Evolutionary conservation across 2,888 invertebrate genomes (phyloP), one percentile per base, ranked within the genome.

Genomic region (Tiliacea citrago): DNA sequence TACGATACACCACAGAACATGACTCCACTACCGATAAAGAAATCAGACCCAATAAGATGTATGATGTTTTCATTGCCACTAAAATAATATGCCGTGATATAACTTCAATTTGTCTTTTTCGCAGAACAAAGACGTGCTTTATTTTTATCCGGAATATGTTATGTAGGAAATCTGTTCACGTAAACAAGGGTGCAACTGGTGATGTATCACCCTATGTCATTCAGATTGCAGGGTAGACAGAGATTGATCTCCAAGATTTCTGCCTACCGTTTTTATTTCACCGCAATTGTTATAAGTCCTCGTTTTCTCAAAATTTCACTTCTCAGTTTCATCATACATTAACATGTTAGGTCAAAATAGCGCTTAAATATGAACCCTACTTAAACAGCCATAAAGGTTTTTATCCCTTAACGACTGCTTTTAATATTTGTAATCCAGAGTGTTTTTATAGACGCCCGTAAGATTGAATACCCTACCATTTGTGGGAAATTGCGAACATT

Each of bases 351-450:
- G 18, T 39, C 49, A 49, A 70, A 73, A 63, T 29, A 18, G n/a
- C 47, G 39, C 69, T 66, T 69, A 65, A 78, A 76, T 69, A 73
- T 51, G 62, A 69, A 66, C 68, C 73, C 55, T 88, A 83, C 63
- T 55, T 4, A 55, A 13, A 70, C 4, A 55, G 45, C 35, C 9
- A 75, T 86, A 90, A 83, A 83, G 84, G 61, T 67, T 68, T 68
- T 78, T 87, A 81, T 87, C 57, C 77, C 47, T 67, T 80, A 86
- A 80, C 72, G 77, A 75, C 69, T 55, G 53, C 69, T 63, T 79
- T 84, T 84, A 86, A 93, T 91, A 91, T 90, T 91, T 90, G 91
- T 91, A 92, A 92, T 92, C 90, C 88, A 81, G 79, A 89, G 68
- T 76, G 88, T 89, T 91, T 92, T 92, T 92, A 92, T 91, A 88